Percentiles rank a stretch among this genome's conserved stretches.
Evolutionary conservation across 23 tunicate genomes (phyloP).

Genomic region (Clavelina lepadiformis): DNA sequence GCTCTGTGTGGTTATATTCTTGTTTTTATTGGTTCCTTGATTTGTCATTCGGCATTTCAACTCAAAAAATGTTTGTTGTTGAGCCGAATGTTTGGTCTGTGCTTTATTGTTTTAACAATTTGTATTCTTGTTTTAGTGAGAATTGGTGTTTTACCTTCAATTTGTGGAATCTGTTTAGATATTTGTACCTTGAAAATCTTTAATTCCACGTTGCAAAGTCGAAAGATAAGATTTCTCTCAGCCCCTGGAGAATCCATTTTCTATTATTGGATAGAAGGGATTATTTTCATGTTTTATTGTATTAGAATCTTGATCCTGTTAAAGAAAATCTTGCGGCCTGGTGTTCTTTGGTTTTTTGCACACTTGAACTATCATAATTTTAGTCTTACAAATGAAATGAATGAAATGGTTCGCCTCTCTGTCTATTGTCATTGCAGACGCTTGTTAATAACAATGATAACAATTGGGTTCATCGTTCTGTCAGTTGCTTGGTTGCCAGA

Average conservation of each 20-base stretch:
- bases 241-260: slow-evolving; percentile 68
- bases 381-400: slow-evolving; percentile 42
- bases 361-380: slow-evolving; percentile 77
- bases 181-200: slow-evolving; percentile 68
- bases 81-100: slow-evolving; percentile 52
- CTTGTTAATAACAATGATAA: slow-evolving; percentile 27
- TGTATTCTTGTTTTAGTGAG: slow-evolving; percentile 58
- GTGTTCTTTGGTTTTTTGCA: slow-evolving; percentile 74
- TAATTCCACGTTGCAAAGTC: slow-evolving; percentile 37
- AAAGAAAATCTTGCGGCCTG: slow-evolving; percentile 74
- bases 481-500: slow-evolving; percentile 62
- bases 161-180: slow-evolving; percentile 81
- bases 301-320: slow-evolving; percentile 63
- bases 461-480: slow-evolving; percentile 53
- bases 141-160: slow-evolving; percentile 56
- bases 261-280: slow-evolving; percentile 73
- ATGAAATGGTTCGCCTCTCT: slow-evolving; percentile 70
- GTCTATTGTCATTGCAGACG: slow-evolving; percentile 49
- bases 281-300: slow-evolving; percentile 59
- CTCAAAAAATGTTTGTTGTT: slow-evolving; percentile 30
- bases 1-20: slow-evolving; percentile 64
- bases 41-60: slow-evolving; percentile 39
- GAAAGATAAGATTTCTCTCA: slow-evolving; percentile 18
- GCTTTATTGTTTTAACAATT: slow-evolving; percentile 63
- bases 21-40: slow-evolving; percentile 37